Evolutionary conservation across 2,797 vertebrate genomes (phyloP), one percentile per base, ranked within the genome.

Genomic region (Mormyrops attenuatus): DNA sequence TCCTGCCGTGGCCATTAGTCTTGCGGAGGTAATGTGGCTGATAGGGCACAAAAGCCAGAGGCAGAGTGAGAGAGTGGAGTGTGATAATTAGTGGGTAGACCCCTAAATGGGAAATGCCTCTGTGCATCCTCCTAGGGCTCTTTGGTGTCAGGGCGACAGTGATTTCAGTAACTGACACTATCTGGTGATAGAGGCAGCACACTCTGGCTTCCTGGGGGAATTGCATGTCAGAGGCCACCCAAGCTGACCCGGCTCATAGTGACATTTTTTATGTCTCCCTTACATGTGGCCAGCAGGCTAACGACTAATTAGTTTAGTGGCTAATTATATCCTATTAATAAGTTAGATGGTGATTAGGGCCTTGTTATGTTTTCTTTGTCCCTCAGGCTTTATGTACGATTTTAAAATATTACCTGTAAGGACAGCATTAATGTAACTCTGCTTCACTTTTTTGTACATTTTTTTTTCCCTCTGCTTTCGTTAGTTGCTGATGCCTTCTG

Each of bases 81-180:
- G 91, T 90, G 90, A 86, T 91, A 90, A 92, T 91, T 57, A 88
- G 11, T 88, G 73, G 90, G 88, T 52, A 50, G 69, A 34, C 53
- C 85, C 88, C 89, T 80, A 88, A 89, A 87, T 89, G 87, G 88
- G 69, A 89, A 84, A 86, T 90, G 89, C 82, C 44, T 85, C 20
- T 49, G 44, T 49, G 20, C 3, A 0, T 87, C 30, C 53, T 50
- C 15, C 22, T 20, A n/a, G 52, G 52, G 50, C 52, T 87, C 50
- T 5, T 30, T 57, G 52, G 50, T 30, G 52, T 87, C 30, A 57
- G 11, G 6, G 26, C 50, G 84, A 89, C 89, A 90, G 90, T 91
- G 90, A 90, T 91, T 90, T 91, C 89, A 88, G 91, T 85, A 63
- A 85, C 89, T 55, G 90, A 85, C 89, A 90, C 88, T 89, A 69